These are phyloP conservation scores for Nyctereutes procyonoides DNA, from an alignment of 2,113 vertebrate species.

Conservation along the genomic window DNA sequence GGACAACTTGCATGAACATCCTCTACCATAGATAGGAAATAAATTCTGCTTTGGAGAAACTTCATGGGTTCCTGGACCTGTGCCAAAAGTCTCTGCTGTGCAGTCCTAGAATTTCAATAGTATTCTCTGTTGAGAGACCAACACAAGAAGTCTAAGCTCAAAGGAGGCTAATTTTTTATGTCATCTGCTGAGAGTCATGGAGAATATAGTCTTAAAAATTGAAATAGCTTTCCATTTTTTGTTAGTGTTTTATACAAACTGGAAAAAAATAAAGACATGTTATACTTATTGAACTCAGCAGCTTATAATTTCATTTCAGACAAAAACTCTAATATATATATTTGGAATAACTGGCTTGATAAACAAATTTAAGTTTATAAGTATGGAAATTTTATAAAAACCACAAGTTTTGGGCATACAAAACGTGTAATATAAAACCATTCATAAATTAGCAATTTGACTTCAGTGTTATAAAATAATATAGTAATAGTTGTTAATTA, in stretches of 20 bases:
- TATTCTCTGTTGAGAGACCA: background rate
- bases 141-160: background rate
- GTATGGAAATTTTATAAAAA: background rate
- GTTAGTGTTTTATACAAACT: background rate
- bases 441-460: background rate
- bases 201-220: background rate
- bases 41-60: background rate
- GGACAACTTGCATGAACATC: background rate
- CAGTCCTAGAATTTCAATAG: background rate
- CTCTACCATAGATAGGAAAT: background rate
- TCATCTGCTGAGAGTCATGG: background rate
- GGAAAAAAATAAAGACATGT: background rate
- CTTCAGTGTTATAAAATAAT: constrained; percentile 13
- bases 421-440: background rate
- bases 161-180: background rate
- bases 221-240: background rate
- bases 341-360: background rate
- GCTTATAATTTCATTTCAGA: constrained; percentile 13
- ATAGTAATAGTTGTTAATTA: background rate
- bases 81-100: background rate
- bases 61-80: background rate
- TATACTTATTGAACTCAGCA: background rate
- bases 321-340: constrained; percentile 13
- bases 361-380: constrained; percentile 10
- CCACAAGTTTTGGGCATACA: background rate